Conservation (phyloP, 1,140 invertebrate genomes). For the Pogonomyrmex californicus region DNA sequence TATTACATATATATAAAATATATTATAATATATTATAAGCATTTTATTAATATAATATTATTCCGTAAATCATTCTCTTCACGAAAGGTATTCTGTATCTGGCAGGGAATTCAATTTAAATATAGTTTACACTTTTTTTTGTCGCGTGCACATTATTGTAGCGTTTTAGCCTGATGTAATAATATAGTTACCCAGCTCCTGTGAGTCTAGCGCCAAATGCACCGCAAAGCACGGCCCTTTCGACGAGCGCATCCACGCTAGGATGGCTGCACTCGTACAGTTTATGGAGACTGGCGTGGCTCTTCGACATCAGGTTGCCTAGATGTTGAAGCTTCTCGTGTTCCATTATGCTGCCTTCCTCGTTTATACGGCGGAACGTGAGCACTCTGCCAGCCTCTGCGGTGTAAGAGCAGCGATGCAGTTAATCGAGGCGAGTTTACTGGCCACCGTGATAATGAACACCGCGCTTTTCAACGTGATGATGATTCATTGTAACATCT, state of each 20-base stretch:
- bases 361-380: constrained; percentile 84
- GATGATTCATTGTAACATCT: constrained; percentile 18
- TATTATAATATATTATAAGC: background rate
- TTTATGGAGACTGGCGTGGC: constrained; percentile 94
- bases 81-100: too few relatives aligned
- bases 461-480: constrained; percentile 23
- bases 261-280: constrained; percentile 98
- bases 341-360: constrained; percentile 73
- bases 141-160: background rate
- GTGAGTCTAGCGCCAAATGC: constrained; percentile 96
- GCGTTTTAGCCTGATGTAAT: background rate
- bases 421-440: constrained; percentile 56
- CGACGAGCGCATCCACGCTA: constrained; percentile 94
- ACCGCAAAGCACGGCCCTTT: constrained; percentile 91
- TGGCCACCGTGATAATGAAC: background rate
- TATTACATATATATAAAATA: background rate
- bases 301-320: constrained; percentile 95
- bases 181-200: constrained; percentile 93
- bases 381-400: constrained; percentile 88
- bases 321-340: constrained; percentile 88
- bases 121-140: constrained; percentile 5
- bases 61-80: background rate
- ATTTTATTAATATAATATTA: background rate
- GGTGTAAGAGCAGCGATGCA: constrained; percentile 14
- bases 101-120: background rate